phyloP scores from a whole-genome alignment of 2,888 invertebrate species.

The Thereva unica region DNA sequence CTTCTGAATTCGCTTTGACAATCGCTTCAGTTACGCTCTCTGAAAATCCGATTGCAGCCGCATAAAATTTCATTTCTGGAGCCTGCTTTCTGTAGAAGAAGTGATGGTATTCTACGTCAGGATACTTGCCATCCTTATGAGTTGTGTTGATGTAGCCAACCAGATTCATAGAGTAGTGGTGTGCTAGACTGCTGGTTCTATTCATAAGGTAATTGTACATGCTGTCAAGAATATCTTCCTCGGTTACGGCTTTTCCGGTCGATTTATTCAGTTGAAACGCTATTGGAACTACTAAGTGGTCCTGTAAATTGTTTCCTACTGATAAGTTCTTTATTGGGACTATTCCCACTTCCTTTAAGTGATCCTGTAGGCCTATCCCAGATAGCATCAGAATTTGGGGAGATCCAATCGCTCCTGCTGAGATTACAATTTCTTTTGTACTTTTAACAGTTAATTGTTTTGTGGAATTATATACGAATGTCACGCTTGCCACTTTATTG shows the following conservation, averaged over 20 bases:
- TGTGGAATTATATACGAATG: constrained; percentile 57
- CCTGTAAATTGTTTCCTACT: constrained; percentile 78
- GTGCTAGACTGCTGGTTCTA: constrained; percentile 59
- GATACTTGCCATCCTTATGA: constrained; percentile 59
- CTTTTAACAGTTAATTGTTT: constrained; percentile 45
- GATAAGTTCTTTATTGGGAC: constrained; percentile 45
- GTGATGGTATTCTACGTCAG: constrained; percentile 64
- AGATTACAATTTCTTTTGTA: constrained; percentile 50
- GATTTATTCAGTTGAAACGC: constrained; percentile 56
- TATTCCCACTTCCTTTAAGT: constrained; percentile 47
- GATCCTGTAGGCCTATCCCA: constrained; percentile 51
- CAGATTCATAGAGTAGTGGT: constrained; percentile 56
- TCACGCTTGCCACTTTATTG: constrained; percentile 61
- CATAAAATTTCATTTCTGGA: constrained; percentile 51
- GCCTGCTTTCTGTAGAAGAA: constrained; percentile 57
- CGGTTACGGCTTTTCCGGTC: constrained; percentile 40
- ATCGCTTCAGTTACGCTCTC: constrained; percentile 52
- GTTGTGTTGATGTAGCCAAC: constrained; percentile 63
- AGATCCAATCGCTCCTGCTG: constrained; percentile 53
- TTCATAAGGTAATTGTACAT: constrained; percentile 59
- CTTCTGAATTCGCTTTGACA: constrained; percentile 50
- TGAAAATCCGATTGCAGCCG: constrained; percentile 52
- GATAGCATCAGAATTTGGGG: constrained; percentile 54
- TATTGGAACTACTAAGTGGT: constrained; percentile 68
- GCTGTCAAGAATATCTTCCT: constrained; percentile 49